phyloP scores from a whole-genome alignment of 2,797 vertebrate species.

The Fundulus diaphanus region DNA sequence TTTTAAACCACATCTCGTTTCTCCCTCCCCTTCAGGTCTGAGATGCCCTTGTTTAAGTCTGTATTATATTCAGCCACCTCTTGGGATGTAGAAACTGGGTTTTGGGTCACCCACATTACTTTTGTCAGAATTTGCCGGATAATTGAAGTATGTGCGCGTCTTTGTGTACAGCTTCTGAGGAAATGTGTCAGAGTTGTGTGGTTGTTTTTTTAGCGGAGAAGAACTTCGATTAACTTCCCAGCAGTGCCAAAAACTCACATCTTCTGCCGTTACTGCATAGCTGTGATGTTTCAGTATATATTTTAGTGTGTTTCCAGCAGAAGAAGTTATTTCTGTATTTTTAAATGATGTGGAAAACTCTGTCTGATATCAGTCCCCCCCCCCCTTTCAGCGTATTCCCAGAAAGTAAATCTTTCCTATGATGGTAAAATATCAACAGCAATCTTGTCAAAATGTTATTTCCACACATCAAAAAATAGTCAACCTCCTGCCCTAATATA shows the following conservation, averaged over 20 bases:
- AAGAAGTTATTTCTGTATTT: slow-evolving; percentile 27
- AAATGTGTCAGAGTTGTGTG: slow-evolving; percentile 13
- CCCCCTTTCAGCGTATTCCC: neutral
- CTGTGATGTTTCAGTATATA: slow-evolving; percentile 8
- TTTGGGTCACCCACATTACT: slow-evolving; percentile 55
- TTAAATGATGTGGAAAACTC: slow-evolving; percentile 30
- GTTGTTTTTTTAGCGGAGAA: neutral
- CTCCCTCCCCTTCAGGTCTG: neutral
- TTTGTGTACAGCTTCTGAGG: slow-evolving; percentile 6
- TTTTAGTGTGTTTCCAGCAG: slow-evolving; percentile 4
- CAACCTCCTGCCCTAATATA: slow-evolving; percentile 44
- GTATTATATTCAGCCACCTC: slow-evolving; percentile 39
- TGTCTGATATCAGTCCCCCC: slow-evolving; percentile 12
- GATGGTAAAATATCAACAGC: slow-evolving; percentile 38
- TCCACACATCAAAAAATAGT: slow-evolving; percentile 27
- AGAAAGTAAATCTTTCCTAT: slow-evolving; percentile 17
- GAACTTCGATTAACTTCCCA: slow-evolving; percentile 12
- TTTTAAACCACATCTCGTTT: slow-evolving; percentile 3
- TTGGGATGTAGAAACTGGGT: slow-evolving; percentile 43
- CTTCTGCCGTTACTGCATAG: neutral
- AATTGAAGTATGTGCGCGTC: slow-evolving; percentile 38
- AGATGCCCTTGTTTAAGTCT: slow-evolving; percentile 20
- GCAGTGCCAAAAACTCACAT: neutral
- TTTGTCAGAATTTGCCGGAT: slow-evolving; percentile 51
- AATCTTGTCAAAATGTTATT: slow-evolving; percentile 47